Conservation (phyloP, 2,113 vertebrate genomes). For the Festucalex cinctus region DNA sequence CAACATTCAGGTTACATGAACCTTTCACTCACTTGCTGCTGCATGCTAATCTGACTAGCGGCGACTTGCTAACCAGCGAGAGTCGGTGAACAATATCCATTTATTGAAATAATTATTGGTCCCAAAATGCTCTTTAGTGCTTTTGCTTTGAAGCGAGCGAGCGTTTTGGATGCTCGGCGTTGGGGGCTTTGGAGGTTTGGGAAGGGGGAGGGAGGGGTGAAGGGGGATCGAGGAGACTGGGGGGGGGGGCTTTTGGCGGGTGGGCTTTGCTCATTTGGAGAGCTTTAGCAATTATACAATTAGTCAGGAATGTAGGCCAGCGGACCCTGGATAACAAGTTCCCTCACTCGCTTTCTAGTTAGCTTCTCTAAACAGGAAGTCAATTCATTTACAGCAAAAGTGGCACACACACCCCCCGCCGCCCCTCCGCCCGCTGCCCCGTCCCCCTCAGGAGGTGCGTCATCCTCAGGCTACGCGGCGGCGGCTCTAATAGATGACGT, state of each 20-base stretch:
- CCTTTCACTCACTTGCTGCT: not conserved
- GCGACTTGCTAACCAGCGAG: constrained; percentile 33
- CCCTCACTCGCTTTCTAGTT: constrained; percentile 32
- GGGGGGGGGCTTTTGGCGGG: constrained; percentile 19
- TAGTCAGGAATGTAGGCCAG: constrained; percentile 81
- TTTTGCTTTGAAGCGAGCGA: constrained; percentile 72
- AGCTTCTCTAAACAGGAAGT: constrained; percentile 14
- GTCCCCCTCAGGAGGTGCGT: not conserved
- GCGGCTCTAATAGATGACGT: constrained; percentile 45
- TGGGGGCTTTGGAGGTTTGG: constrained; percentile 12
- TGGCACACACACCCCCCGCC: not conserved
- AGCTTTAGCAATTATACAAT: constrained; percentile 82
- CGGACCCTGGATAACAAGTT: constrained; percentile 66
- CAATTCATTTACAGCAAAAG: not conserved
- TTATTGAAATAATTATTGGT: constrained; percentile 78
- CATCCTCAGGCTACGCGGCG: constrained; percentile 11
- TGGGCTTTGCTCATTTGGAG: constrained; percentile 75
- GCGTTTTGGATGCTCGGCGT: constrained; percentile 19
- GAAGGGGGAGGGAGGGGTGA: constrained; percentile 25
- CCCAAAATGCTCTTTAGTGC: constrained; percentile 81
- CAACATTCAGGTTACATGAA: not conserved
- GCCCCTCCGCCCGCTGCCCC: not conserved
- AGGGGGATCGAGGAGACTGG: constrained; percentile 6
- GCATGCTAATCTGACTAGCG: constrained; percentile 47
- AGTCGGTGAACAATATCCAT: constrained; percentile 71